These are phyloP conservation scores for Cephalotes varians DNA, from an alignment of 2,888 invertebrate genomes.

Conservation along the genomic window DNA sequence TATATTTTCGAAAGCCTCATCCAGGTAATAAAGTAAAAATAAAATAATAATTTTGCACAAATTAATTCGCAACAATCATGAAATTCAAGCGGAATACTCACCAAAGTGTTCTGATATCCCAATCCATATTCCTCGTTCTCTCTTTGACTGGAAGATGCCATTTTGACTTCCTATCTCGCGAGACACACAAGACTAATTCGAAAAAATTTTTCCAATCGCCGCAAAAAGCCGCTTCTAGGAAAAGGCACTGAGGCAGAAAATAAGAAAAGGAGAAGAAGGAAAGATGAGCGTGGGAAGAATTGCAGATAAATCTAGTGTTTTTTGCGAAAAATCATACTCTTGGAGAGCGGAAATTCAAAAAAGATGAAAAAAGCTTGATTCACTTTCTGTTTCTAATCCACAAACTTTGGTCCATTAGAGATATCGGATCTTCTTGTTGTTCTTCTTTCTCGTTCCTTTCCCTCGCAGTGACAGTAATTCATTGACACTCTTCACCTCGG, in stretches of 20 bases:
- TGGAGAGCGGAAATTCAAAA: neutral
- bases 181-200: neutral
- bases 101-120: conserved; percentile 91
- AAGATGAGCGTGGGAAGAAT: neutral
- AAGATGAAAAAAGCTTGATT: neutral
- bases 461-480: neutral
- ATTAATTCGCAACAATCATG: neutral
- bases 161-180: conserved; percentile 62
- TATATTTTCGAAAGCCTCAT: neutral
- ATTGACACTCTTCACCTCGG: neutral
- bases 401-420: neutral
- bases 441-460: conserved; percentile 5
- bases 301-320: neutral
- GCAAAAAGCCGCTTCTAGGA: neutral
- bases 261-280: neutral
- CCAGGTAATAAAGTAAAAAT: neutral
- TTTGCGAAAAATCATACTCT: neutral
- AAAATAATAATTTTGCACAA: neutral
- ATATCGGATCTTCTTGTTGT: neutral
- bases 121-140: conserved; percentile 89
- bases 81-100: conserved; percentile 84
- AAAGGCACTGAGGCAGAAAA: neutral
- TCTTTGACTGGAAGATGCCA: conserved; percentile 78
- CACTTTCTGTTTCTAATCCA: too few relatives aligned
- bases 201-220: neutral